Evolutionary conservation across 2,888 invertebrate species (phyloP), one percentile per base, ranked within the genome.

Genomic region (Gnatocerus cornutus): DNA sequence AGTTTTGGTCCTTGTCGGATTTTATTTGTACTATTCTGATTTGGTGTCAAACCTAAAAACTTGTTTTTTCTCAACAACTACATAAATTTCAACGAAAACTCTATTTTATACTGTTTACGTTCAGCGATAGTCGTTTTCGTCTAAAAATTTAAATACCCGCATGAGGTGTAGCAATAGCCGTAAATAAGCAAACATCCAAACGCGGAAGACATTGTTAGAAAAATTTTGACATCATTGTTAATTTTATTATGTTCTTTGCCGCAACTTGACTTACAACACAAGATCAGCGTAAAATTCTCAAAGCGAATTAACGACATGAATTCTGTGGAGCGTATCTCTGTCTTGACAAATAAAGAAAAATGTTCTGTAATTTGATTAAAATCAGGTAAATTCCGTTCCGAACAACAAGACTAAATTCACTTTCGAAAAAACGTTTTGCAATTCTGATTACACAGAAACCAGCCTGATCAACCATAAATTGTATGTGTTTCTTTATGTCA

Each of bases 371-470:
- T 62, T 67, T 41, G 53, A 62, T 55, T 61, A 41, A 62, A 70
- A 66, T 48, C 30, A 48, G 39, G 55, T 53, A 39, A 45, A 43
- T 41, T 58, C 58, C 39, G 52, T 46, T 3, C 13, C 41, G 16
- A 29, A 39, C 13, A 50, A 50, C 12, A 50, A 50, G 13, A 10
- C 10, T 12, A 48, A 58, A 30, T 52, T 59, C 29, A 45, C 61
- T 59, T 71, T 68, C 61, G 46, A 64, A 68, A 67, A 71, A 68
- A 50, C 9, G 16, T 63, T 64, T 63, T 59, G 71, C 46, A 68
- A 64, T 48, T 48, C 30, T 63, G 14, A 59, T 65, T 45, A 45
- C 45, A 52, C 50, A 29, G 43, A 14, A 7, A 14, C 16, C 12
- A 33, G 56, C 63, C 46, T 45, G 55, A 58, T 69, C 69, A 58